Evolutionary conservation across 2,797 vertebrate genomes (phyloP).

Genomic region (Prunella strophiata): DNA sequence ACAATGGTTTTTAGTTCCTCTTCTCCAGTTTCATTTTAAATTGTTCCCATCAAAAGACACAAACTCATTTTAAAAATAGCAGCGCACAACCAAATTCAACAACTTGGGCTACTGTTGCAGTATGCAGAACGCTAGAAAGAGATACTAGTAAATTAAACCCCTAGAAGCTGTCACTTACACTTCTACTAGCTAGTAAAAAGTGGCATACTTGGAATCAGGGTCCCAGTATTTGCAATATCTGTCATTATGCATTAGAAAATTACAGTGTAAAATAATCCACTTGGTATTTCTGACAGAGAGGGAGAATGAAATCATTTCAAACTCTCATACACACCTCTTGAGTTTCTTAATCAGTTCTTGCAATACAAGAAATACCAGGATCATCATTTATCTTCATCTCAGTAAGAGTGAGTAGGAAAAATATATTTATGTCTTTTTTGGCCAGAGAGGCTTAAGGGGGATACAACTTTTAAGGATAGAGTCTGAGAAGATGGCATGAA

Average conservation of each 20-base stretch:
- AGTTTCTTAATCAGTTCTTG: background rate
- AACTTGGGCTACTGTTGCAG: background rate
- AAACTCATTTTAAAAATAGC: background rate
- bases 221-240: background rate
- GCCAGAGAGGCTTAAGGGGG: background rate
- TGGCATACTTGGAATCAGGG: background rate
- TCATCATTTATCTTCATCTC: background rate
- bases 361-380: background rate
- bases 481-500: background rate
- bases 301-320: background rate
- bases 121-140: background rate
- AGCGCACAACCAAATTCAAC: background rate
- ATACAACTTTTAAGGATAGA: background rate
- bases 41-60: background rate
- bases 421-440: background rate
- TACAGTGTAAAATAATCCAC: background rate
- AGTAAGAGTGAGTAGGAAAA: background rate
- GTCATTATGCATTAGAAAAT: background rate
- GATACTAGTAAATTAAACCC: background rate
- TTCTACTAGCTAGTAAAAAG: background rate
- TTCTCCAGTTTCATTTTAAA: background rate
- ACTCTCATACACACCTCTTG: background rate
- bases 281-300: background rate
- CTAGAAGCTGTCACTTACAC: background rate
- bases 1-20: background rate